A percentile compares a stretch with the other conserved stretches of the same genome.
phyloP scores from a whole-genome alignment of 2,888 invertebrate genomes.

The Stomorhina lunata region DNA sequence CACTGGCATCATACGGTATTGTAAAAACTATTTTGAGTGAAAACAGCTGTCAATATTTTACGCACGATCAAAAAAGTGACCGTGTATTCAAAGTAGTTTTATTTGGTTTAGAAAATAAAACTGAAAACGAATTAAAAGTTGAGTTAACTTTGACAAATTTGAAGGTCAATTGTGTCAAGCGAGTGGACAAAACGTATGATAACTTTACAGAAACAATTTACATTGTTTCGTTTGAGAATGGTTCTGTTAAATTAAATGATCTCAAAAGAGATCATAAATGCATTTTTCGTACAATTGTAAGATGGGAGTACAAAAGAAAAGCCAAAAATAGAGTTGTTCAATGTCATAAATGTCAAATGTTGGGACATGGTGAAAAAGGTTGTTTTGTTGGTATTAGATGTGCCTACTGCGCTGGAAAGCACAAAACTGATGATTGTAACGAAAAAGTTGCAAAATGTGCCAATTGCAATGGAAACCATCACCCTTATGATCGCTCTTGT shows the following conservation, averaged over 20 bases:
- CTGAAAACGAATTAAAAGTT: conserved; percentile 7
- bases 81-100: conserved; percentile 50
- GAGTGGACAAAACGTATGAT: conserved; percentile 30
- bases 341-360: conserved; percentile 63
- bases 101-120: conserved; percentile 44
- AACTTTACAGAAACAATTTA: conserved; percentile 42
- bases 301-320: conserved; percentile 56
- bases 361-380: conserved; percentile 55
- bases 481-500: conserved; percentile 50
- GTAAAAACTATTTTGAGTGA: conserved; percentile 23
- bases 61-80: conserved; percentile 34
- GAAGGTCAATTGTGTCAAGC: conserved; percentile 53
- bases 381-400: conserved; percentile 46
- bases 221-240: conserved; percentile 38
- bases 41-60: conserved; percentile 46
- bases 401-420: conserved; percentile 46
- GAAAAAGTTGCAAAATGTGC: conserved; percentile 38
- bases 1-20: conserved; percentile 11
- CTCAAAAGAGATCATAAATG: conserved; percentile 37
- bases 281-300: conserved; percentile 50
- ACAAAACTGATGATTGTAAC: conserved; percentile 56
- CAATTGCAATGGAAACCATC: conserved; percentile 55
- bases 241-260: conserved; percentile 24
- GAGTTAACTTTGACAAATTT: neutral
- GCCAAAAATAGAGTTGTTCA: conserved; percentile 52